Conservation (phyloP, 2,797 vertebrate species). For the Microctenopoma steveboyesi region DNA sequence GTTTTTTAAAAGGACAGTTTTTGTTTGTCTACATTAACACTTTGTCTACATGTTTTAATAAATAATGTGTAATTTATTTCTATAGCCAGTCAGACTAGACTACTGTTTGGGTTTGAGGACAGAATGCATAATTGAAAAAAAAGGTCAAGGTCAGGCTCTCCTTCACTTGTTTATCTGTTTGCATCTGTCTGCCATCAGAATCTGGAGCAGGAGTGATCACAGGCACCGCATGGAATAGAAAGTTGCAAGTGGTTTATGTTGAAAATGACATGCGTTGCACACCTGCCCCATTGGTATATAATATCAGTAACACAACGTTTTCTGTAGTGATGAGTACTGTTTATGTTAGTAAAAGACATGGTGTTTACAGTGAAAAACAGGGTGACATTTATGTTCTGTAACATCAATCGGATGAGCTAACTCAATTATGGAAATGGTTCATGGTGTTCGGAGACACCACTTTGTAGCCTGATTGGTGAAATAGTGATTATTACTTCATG, state of each 20-base stretch:
- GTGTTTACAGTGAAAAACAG: not conserved
- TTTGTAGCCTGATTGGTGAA: not conserved
- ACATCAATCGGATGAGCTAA: not conserved
- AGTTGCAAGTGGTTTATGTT: constrained; percentile 3
- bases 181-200: not conserved
- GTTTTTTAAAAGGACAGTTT: constrained; percentile 3
- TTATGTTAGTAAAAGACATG: not conserved
- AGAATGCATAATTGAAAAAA: not conserved
- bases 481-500: not conserved
- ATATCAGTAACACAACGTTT: constrained; percentile 3
- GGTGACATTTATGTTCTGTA: not conserved
- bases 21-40: not conserved
- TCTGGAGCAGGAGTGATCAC: constrained; percentile 22
- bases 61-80: not conserved
- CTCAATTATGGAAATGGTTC: not conserved
- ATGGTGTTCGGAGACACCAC: not conserved
- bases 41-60: not conserved
- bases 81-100: not conserved
- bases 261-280: not conserved
- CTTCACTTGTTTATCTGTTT: constrained; percentile 17
- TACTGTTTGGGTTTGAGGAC: not conserved
- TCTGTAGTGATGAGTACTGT: not conserved
- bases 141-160: not conserved
- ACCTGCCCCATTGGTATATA: not conserved
- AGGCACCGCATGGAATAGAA: constrained; percentile 12